Percentiles rank a stretch among this genome's conserved stretches.
Conservation (phyloP, 2,113 vertebrate genomes). For the Eretmochelys imbricata region DNA sequence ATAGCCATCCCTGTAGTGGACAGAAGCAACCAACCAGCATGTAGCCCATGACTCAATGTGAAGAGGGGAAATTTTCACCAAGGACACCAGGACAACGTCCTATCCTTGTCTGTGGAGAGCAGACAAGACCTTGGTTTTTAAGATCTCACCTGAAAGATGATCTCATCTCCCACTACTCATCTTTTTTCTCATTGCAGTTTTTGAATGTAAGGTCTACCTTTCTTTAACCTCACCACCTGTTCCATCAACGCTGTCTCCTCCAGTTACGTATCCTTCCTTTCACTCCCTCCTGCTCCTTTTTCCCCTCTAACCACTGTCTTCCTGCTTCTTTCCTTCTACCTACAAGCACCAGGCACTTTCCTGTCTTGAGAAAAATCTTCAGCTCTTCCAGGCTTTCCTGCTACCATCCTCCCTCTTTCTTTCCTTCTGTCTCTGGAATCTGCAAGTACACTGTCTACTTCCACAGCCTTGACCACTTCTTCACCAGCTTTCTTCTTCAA, state of each 20-base stretch:
- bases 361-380: not conserved
- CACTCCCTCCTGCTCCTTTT: not conserved
- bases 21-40: not conserved
- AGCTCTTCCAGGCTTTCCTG: not conserved
- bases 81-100: not conserved
- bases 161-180: not conserved
- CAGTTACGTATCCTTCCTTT: not conserved
- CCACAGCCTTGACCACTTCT: not conserved
- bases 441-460: not conserved
- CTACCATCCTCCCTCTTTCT: not conserved
- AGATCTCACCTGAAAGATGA: not conserved
- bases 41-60: not conserved
- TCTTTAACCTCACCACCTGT: not conserved
- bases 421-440: not conserved
- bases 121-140: not conserved
- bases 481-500: not conserved
- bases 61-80: not conserved
- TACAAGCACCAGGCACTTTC: not conserved
- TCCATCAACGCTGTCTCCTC: not conserved
- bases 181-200: not conserved
- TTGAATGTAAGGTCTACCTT: not conserved
- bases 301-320: not conserved
- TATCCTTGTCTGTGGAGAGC: not conserved
- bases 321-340: not conserved
- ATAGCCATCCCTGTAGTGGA: not conserved